A percentile compares a stretch with the other conserved stretches of the same genome.
Conservation (phyloP, 92 coral and sea anemone genomes). For the Phenganax stokvisi region DNA sequence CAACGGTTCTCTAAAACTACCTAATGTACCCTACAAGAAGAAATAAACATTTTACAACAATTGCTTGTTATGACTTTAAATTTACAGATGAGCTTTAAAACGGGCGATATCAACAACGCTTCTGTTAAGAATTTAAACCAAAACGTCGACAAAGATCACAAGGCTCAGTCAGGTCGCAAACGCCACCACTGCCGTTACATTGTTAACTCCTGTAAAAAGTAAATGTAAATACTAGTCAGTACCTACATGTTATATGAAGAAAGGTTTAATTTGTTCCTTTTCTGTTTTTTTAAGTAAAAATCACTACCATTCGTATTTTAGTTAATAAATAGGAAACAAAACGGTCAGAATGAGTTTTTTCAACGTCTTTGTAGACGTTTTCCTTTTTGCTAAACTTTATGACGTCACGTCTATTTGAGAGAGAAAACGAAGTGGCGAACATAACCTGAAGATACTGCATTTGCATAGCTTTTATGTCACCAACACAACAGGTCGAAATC, state of each 20-base stretch:
- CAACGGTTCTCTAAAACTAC: no score
- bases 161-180: background rate
- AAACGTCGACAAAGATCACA: background rate
- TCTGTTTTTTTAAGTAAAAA: no score
- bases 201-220: slow-evolving; percentile 54
- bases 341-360: no score
- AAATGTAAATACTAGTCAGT: background rate
- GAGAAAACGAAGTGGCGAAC: no score
- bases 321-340: background rate
- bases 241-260: background rate
- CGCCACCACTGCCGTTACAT: slow-evolving; percentile 40
- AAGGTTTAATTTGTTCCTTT: background rate
- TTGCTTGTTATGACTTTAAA: background rate
- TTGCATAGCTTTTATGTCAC: no score
- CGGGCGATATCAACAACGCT: background rate
- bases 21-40: background rate
- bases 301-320: no score
- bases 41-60: background rate
- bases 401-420: no score
- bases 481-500: background rate
- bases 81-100: background rate
- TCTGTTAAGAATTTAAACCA: background rate
- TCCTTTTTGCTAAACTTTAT: no score
- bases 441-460: no score
- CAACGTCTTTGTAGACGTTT: no score